These are phyloP conservation scores for Catharus minimus DNA, from an alignment of 2,113 vertebrate genomes.

Conservation along the genomic window DNA sequence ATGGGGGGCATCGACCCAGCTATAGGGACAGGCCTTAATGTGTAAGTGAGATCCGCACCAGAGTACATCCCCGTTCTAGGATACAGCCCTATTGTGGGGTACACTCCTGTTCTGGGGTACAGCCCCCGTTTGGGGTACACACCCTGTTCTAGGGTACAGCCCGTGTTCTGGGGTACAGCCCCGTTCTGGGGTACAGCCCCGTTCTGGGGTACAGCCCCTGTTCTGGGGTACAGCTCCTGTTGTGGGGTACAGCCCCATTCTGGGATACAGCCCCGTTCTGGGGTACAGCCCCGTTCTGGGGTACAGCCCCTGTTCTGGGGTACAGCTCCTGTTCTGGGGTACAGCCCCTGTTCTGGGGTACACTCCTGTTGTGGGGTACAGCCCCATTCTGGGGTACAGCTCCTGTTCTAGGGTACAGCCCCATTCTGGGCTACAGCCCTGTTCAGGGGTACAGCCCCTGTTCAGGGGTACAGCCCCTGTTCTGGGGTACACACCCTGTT, in stretches of 20 bases:
- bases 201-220: background rate
- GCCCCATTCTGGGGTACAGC: background rate
- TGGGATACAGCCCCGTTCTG: background rate
- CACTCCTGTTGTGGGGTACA: no score
- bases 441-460: background rate
- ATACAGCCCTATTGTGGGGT: background rate
- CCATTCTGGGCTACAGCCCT: no score
- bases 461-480: background rate
- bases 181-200: no score
- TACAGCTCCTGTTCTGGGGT: background rate
- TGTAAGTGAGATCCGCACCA: accelerated
- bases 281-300: no score
- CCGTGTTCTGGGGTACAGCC: background rate
- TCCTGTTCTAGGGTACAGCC: background rate
- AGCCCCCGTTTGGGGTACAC: no score
- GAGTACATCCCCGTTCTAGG: background rate
- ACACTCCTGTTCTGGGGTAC: background rate
- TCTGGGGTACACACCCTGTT: no score
- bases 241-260: background rate
- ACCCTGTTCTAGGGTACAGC: background rate
- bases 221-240: background rate
- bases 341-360: no score
- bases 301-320: background rate
- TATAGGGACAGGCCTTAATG: background rate
- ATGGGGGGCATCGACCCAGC: accelerated